Evolutionary conservation across 2,888 invertebrate species (phyloP).

Genomic region (Dinocampus coccinellae): DNA sequence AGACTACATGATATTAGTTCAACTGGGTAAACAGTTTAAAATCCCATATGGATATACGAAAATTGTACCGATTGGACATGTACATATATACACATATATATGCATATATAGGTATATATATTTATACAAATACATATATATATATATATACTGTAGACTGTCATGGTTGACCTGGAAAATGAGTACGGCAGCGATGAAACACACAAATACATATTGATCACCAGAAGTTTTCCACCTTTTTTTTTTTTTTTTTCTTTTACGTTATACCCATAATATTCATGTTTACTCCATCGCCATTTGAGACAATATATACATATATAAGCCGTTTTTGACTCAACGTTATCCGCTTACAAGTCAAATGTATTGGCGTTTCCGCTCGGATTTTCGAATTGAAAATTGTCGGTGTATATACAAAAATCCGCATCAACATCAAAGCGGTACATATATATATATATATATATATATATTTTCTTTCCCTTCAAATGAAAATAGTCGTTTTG

Average conservation of each 20-base stretch:
- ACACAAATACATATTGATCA: background rate
- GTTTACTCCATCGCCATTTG: conserved; percentile 42
- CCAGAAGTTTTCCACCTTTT: background rate
- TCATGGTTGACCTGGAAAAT: conserved; percentile 5
- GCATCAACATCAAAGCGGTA: conserved; percentile 52
- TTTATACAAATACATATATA: conserved; percentile 35
- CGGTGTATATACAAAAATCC: conserved; percentile 46
- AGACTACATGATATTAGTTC: conserved; percentile 43
- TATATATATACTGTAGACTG: conserved; percentile 14
- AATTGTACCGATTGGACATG: conserved; percentile 56
- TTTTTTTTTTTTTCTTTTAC: no score
- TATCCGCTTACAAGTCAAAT: conserved; percentile 69
- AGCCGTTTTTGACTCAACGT: conserved; percentile 68
- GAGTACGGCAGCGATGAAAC: background rate
- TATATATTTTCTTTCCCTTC: no score
- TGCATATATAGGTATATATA: conserved; percentile 34
- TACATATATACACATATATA: no score
- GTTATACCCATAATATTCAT: background rate
- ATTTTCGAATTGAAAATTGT: conserved; percentile 52
- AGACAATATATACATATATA: conserved; percentile 58
- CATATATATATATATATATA: no score
- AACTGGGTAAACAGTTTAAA: conserved; percentile 45
- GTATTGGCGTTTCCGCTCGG: conserved; percentile 49
- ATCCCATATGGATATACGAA: conserved; percentile 37
- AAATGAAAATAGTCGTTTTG: conserved; percentile 45